A percentile compares a stretch with the other conserved stretches of the same genome.
phyloP scores from a whole-genome alignment of 2,113 vertebrate genomes.

The Hiodon tergisus region DNA sequence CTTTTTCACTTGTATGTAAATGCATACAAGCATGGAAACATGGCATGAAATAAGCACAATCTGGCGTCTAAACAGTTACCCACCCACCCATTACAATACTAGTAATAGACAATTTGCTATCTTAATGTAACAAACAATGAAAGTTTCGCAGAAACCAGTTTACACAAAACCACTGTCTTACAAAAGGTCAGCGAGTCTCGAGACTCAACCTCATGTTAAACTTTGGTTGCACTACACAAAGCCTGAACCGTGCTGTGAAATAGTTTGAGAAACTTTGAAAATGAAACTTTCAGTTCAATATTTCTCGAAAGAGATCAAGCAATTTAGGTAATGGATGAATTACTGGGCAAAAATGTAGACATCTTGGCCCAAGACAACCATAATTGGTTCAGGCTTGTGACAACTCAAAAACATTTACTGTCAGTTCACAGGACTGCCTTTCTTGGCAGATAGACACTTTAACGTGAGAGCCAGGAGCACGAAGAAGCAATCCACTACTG shows the following conservation, averaged over 20 bases:
- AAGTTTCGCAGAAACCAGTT: conserved; percentile 87
- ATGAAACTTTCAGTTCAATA: neutral
- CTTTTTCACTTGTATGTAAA: too few relatives aligned
- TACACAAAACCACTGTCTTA: conserved; percentile 50
- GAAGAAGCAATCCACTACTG: conserved; percentile 9
- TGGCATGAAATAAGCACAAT: too few relatives aligned
- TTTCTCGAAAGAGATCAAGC: too few relatives aligned
- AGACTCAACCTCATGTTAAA: conserved; percentile 36
- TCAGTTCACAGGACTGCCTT: conserved; percentile 52
- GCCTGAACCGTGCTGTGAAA: conserved; percentile 35
- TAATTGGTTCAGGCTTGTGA: conserved; percentile 48
- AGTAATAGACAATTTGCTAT: conserved; percentile 45
- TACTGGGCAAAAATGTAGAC: too few relatives aligned
- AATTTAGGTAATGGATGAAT: too few relatives aligned
- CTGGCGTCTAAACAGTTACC: too few relatives aligned
- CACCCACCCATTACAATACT: too few relatives aligned
- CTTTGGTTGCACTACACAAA: conserved; percentile 55
- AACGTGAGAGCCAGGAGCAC: conserved; percentile 19
- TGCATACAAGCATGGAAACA: too few relatives aligned
- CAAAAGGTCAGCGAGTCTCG: conserved; percentile 27
- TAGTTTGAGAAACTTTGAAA: neutral
- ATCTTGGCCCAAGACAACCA: conserved; percentile 19
- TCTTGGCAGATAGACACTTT: conserved; percentile 33
- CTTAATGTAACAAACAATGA: conserved; percentile 69
- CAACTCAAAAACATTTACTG: conserved; percentile 64